Conservation (phyloP, 2,797 vertebrate genomes). For the Miichthys miiuy region DNA sequence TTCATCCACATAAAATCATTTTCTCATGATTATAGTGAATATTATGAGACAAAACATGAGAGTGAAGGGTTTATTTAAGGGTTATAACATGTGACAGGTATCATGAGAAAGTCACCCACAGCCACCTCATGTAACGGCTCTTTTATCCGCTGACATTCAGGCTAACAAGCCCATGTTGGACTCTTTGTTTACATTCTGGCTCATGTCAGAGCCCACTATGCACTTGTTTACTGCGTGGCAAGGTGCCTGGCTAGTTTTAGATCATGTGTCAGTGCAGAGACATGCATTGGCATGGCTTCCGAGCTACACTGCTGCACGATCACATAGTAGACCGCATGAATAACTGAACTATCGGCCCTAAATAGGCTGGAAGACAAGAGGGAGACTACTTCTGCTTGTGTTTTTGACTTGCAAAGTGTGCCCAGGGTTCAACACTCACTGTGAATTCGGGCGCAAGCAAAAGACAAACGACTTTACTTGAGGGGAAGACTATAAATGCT, state of each 20-base stretch:
- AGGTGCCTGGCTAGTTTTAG: constrained; percentile 71
- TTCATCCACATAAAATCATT: neutral
- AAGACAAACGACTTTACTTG: neutral
- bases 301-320: constrained; percentile 23
- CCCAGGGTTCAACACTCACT: no score
- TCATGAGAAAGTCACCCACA: neutral
- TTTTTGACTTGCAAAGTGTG: constrained; percentile 41
- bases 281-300: constrained; percentile 55
- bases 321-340: neutral
- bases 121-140: neutral
- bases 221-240: constrained; percentile 64
- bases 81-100: neutral
- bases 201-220: constrained; percentile 26
- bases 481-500: neutral
- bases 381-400: neutral
- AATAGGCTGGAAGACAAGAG: constrained; percentile 16
- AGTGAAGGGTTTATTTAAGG: neutral
- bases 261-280: constrained; percentile 67
- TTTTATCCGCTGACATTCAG: constrained; percentile 4
- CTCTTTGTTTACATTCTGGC: constrained; percentile 60
- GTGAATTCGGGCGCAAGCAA: neutral
- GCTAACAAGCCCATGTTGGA: constrained; percentile 34
- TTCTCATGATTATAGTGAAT: neutral
- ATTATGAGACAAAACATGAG: neutral
- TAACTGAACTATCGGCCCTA: constrained; percentile 16